Conservation (phyloP, 2,797 vertebrate species). For the Alosa sapidissima region DNA sequence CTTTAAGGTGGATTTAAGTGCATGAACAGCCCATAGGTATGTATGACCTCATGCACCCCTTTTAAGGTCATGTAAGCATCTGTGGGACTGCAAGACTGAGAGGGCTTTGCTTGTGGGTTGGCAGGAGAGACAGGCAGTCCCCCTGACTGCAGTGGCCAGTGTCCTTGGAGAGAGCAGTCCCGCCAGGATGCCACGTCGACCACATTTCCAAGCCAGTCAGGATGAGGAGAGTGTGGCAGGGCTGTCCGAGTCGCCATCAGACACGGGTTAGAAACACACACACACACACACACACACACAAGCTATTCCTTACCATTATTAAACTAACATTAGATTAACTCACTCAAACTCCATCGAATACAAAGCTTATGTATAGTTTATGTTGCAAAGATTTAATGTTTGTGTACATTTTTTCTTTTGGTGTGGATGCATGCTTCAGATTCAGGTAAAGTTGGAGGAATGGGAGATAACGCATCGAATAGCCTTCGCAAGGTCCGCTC, state of each 20-base stretch:
- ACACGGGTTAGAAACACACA: constrained; percentile 68
- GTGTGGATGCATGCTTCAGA: background rate
- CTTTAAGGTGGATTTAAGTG: no score
- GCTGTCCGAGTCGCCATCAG: constrained; percentile 60
- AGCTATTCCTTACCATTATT: background rate
- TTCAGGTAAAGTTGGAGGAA: constrained; percentile 1
- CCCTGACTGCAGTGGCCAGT: constrained; percentile 78
- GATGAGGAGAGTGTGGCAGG: constrained; percentile 76
- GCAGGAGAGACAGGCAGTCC: constrained; percentile 87
- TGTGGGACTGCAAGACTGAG: background rate
- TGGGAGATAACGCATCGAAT: background rate
- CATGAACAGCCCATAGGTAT: background rate
- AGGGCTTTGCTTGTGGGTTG: background rate
- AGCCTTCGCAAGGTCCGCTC: background rate
- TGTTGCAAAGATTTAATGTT: background rate
- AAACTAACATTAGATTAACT: background rate
- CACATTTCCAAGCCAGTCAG: constrained; percentile 54
- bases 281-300: background rate
- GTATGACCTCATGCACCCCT: background rate
- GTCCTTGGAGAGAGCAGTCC: constrained; percentile 67
- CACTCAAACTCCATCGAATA: background rate
- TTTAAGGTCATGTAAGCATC: background rate
- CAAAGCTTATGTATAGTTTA: background rate
- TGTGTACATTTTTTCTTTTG: background rate
- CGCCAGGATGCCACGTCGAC: constrained; percentile 70